A percentile compares a stretch with the other conserved stretches of the same genome.
phyloP scores from a whole-genome alignment of 2,888 invertebrate genomes.

The Amphipoea oculea region DNA sequence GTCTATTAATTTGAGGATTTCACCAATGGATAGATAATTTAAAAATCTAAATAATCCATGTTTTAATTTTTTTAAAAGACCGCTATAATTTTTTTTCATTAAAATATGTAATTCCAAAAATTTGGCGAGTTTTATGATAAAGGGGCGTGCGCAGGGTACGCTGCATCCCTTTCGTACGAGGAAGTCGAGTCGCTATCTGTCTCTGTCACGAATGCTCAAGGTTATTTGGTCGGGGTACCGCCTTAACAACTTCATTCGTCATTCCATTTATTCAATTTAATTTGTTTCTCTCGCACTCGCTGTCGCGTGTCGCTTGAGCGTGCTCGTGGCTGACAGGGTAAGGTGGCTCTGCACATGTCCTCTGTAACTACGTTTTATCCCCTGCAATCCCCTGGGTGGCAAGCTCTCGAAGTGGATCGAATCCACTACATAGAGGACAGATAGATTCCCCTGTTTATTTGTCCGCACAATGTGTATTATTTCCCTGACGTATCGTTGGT shows the following conservation, averaged over 20 bases:
- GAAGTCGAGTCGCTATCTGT: too few species aligned
- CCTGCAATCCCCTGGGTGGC: slow-evolving; percentile 44
- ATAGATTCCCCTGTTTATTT: slow-evolving; percentile 52
- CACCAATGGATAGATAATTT: too few species aligned
- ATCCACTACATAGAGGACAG: slow-evolving; percentile 29
- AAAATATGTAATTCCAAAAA: too few species aligned
- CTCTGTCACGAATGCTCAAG: too few species aligned
- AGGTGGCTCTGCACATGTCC: slow-evolving; percentile 49
- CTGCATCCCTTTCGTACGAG: too few species aligned
- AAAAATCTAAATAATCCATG: too few species aligned
- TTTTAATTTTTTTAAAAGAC: too few species aligned
- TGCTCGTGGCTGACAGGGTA: neutral
- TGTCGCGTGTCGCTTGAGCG: neutral
- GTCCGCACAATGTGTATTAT: slow-evolving; percentile 53
- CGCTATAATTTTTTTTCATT: too few species aligned
- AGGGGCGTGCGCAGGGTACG: too few species aligned
- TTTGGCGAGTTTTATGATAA: too few species aligned
- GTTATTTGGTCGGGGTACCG: too few species aligned
- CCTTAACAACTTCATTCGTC: neutral
- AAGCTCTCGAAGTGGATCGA: slow-evolving; percentile 46
- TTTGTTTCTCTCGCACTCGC: neutral
- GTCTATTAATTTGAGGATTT: too few species aligned
- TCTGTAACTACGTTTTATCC: slow-evolving; percentile 51
- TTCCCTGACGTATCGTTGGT: slow-evolving; percentile 47
- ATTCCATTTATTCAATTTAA: neutral